phyloP scores from a whole-genome alignment of 2,113 vertebrate species.

The Pollimyrus isidori region DNA sequence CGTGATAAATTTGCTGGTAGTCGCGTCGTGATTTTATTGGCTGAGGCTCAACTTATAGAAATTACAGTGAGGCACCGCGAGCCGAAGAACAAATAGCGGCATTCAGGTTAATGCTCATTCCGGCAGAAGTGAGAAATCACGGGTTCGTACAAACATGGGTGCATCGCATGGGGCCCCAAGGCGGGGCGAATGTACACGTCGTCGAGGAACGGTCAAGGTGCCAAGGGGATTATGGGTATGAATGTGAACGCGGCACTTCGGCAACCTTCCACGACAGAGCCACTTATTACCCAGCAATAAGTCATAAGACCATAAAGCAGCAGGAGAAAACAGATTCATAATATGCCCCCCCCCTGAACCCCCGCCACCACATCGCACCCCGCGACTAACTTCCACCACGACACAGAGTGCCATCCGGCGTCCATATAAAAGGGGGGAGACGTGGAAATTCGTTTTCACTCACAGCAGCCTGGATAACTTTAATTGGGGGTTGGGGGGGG shows the following conservation, averaged over 20 bases:
- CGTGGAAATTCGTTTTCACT: too few relatives aligned
- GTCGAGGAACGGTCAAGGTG: not conserved
- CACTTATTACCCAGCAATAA: not conserved
- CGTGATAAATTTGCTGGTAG: slow-evolving; percentile 36
- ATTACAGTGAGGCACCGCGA: slow-evolving; percentile 6
- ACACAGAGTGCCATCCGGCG: not conserved
- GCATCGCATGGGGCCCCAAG: not conserved
- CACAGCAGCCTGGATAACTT: not conserved
- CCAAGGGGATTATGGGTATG: not conserved
- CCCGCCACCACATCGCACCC: not conserved
- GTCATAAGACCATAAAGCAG: not conserved
- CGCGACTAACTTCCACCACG: not conserved
- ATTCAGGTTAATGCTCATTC: slow-evolving; percentile 48
- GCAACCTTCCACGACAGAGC: not conserved
- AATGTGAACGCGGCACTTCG: not conserved
- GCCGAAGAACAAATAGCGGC: slow-evolving; percentile 30
- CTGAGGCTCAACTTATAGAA: slow-evolving; percentile 23
- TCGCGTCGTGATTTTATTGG: slow-evolving; percentile 23
- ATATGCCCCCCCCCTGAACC: too few relatives aligned
- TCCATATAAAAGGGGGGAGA: not conserved
- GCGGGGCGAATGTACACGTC: not conserved
- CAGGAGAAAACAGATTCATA: not conserved
- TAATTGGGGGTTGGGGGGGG: not conserved
- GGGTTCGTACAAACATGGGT: not conserved
- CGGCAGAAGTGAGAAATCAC: slow-evolving; percentile 42